phyloP scores from a whole-genome alignment of 2,888 invertebrate species.

The Lomographa bimaculata region DNA sequence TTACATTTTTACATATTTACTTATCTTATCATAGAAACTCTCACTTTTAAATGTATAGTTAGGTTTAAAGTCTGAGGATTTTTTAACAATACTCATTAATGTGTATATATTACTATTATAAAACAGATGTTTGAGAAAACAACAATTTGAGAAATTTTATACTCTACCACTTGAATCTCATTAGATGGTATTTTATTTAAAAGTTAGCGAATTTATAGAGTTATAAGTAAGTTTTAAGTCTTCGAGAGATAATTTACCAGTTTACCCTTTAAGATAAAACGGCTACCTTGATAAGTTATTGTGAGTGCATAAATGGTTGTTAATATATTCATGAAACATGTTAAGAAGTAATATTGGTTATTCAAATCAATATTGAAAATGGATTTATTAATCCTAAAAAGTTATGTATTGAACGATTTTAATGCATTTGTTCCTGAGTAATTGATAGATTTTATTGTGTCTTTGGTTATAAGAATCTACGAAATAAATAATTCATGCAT shows the following conservation, averaged over 20 bases:
- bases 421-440: conserved; percentile 84
- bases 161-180: conserved; percentile 82
- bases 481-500: conserved; percentile 58
- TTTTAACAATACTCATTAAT: conserved; percentile 76
- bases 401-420: conserved; percentile 73
- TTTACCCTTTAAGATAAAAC: conserved; percentile 72
- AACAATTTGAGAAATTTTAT: conserved; percentile 70
- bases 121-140: conserved; percentile 51
- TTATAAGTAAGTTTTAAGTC: conserved; percentile 66
- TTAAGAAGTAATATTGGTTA: conserved; percentile 63
- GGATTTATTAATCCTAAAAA: conserved; percentile 56
- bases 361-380: conserved; percentile 68
- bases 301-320: conserved; percentile 73
- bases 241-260: conserved; percentile 81
- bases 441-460: conserved; percentile 80
- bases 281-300: conserved; percentile 74
- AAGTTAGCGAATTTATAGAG: conserved; percentile 82
- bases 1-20: conserved; percentile 15
- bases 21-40: conserved; percentile 25
- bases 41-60: conserved; percentile 34
- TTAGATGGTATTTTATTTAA: conserved; percentile 78
- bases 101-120: conserved; percentile 66
- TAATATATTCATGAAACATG: conserved; percentile 80
- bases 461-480: conserved; percentile 49
- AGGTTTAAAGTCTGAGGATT: conserved; percentile 55